Evolutionary conservation across 2,888 invertebrate genomes (phyloP).

Genomic region (Autographa pulchrina): DNA sequence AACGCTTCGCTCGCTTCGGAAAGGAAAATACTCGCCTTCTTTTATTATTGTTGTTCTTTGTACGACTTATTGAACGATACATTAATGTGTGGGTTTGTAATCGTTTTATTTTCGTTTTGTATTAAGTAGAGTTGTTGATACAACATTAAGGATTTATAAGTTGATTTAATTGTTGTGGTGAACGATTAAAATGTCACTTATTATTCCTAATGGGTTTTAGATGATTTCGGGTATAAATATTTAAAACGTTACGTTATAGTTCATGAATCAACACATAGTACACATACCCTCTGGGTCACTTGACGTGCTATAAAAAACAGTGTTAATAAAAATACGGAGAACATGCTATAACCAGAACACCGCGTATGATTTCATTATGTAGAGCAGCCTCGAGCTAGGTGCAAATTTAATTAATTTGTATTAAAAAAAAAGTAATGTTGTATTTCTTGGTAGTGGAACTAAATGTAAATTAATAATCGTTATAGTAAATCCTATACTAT

Average conservation of each 20-base stretch:
- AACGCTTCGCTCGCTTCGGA: conserved; percentile 31
- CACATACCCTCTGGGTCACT: background rate
- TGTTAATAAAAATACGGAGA: background rate
- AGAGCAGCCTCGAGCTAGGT: conserved; percentile 5
- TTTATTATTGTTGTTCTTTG: conserved; percentile 18
- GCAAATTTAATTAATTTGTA: conserved; percentile 3
- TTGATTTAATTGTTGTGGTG: background rate
- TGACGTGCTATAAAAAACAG: background rate
- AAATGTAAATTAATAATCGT: background rate
- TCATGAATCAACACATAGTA: background rate
- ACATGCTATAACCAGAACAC: background rate
- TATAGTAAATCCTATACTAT: background rate
- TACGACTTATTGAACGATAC: conserved; percentile 9
- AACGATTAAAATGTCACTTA: background rate
- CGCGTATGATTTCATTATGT: conserved; percentile 5
- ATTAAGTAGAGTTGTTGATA: background rate
- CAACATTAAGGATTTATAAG: background rate
- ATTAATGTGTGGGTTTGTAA: background rate
- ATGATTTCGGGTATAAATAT: background rate
- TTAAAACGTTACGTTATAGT: background rate
- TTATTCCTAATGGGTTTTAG: background rate
- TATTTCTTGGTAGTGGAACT: background rate
- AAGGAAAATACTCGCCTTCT: conserved; percentile 36
- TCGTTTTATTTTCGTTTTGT: background rate
- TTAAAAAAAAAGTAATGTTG: conserved; percentile 2